Base-by-base conservation (phyloP, 2,888 invertebrate species). In the Chymomyza fuscimana region DNA sequence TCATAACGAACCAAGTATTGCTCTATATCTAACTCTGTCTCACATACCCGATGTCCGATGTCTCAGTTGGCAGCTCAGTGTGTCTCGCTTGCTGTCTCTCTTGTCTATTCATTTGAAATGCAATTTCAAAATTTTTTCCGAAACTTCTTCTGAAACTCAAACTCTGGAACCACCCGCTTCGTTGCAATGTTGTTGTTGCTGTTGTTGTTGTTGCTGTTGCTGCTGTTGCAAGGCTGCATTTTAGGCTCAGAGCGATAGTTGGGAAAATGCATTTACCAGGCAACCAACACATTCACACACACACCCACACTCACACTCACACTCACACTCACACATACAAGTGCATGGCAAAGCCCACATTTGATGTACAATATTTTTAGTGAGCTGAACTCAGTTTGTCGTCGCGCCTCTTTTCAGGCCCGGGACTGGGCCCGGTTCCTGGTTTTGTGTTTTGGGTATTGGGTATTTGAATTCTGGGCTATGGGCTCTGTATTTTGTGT, bases 71-170 rank as follows among this genome's bases (percentile, higher is more conserved):
- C 61, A 58, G 58, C 36, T 40, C 51, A 50, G 63, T 46, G 40
- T 46, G 36, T 54, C 22, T 22, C 51, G 58, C 54, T 36, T 59
- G 22, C 54, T 59, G n/a, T 63, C 46, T 50, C 66, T 54, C 40
- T 67, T 76, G 68, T 76, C 87, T 83, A 78, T 86, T 79, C 86
- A 87, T 89, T 87, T 86, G 86, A 88, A 89, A 89, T 87, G 87
- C 89, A 86, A 86, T 89, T 86, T 83, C 80, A 81, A 83, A 82
- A 74, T 86, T 87, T 86, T 86, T 84, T 64, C 63, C 70, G 74
- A 82, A 85, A 78, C 77, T 85, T 70, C 84, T 80, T 72, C 80
- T 77, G 69, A 78, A 79, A 69, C 73, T 70, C 77, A 72, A 69
- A 76, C 80, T 16, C 50, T 40, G 58, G 56, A 12, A 32, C n/a